These are phyloP conservation scores for Avahi laniger DNA, from an alignment of 2,797 vertebrate species.

Conservation along the genomic window DNA sequence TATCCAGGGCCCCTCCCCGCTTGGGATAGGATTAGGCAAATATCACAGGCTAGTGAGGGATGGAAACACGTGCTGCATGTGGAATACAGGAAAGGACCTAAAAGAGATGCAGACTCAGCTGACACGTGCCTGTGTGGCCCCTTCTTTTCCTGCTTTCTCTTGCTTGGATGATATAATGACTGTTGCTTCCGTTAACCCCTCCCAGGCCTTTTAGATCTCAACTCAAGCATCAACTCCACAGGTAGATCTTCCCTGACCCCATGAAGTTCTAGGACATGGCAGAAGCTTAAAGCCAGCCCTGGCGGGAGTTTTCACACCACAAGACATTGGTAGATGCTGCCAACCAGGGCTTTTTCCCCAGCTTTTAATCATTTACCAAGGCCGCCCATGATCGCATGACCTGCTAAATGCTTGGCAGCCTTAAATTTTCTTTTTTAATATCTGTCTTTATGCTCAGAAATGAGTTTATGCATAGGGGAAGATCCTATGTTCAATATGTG, in stretches of 20 bases:
- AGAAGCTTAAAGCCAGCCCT: background rate
- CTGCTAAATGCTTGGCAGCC: background rate
- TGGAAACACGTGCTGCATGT: rapidly evolving
- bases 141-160: background rate
- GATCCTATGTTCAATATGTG: too few species aligned
- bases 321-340: background rate
- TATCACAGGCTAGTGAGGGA: background rate
- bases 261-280: background rate
- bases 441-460: background rate
- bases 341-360: background rate
- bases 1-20: too few species aligned
- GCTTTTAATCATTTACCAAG: background rate
- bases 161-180: too few species aligned
- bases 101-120: background rate
- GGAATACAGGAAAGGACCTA: rapidly evolving
- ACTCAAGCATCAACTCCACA: background rate
- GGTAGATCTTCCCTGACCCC: background rate
- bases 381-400: too few species aligned
- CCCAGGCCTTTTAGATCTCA: background rate
- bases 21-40: background rate
- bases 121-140: rapidly evolving
- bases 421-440: background rate
- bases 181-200: background rate
- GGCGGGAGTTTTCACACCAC: background rate
- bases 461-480: background rate